Percentiles rank a stretch among this genome's conserved stretches.
Evolutionary conservation across 2,888 invertebrate genomes (phyloP).

Genomic region (Caenorhabditis becei): DNA sequence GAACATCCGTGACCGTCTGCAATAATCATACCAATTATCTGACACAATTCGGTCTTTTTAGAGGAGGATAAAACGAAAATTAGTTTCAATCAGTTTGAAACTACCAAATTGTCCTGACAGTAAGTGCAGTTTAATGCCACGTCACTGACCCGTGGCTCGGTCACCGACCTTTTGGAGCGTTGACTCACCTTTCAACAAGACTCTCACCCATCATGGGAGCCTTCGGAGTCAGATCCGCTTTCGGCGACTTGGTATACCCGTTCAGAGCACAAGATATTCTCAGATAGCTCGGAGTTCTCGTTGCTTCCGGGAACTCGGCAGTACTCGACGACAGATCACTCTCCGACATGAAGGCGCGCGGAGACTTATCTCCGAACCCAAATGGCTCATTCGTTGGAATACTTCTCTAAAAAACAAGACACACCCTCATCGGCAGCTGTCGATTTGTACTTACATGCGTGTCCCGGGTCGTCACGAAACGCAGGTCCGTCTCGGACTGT

Average conservation of each 20-base stretch:
- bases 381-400: conserved; percentile 43
- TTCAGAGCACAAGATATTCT: conserved; percentile 63
- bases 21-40: conserved; percentile 25
- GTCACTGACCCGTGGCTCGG: not conserved
- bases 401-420: conserved; percentile 18
- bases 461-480: conserved; percentile 58
- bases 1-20: conserved; percentile 52
- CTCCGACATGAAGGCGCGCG: conserved; percentile 62
- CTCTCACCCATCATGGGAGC: conserved; percentile 40
- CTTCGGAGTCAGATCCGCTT: conserved; percentile 30
- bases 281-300: conserved; percentile 62
- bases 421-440: not conserved
- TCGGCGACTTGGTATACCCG: conserved; percentile 61
- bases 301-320: conserved; percentile 37
- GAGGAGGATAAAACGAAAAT: conserved; percentile 13
- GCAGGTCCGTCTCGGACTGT: conserved; percentile 61
- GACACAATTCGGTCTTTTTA: not conserved
- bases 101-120: not conserved
- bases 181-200: conserved; percentile 56
- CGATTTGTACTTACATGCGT: conserved; percentile 36
- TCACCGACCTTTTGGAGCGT: not conserved
- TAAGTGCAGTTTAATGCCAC: not conserved
- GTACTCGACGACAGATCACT: conserved; percentile 45
- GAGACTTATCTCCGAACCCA: conserved; percentile 57
- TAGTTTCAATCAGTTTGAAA: conserved; percentile 13